Evolutionary conservation across 92 coral and sea anemone genomes (phyloP), one percentile per base, ranked within the genome.

Genomic region (Porites evermanni): DNA sequence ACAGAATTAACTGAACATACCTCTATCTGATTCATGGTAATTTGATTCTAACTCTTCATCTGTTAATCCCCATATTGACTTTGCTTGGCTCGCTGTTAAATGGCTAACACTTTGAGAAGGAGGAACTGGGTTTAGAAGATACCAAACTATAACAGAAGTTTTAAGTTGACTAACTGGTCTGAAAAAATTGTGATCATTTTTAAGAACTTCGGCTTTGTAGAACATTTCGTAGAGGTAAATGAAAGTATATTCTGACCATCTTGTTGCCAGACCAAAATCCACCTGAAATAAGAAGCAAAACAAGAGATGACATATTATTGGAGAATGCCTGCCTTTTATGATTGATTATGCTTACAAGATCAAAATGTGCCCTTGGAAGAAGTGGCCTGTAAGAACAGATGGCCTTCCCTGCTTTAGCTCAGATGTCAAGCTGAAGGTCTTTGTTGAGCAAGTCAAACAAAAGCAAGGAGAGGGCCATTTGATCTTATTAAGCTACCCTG

Each of bases 81-180:
- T 97, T 17, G 99, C 99, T 85, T 97, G 99, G 81, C 99, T 97
- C 53, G 99, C 98, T 1, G 99, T 97, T 65, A 97, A 92, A 81
- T 97, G 99, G 82, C 98, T 90, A 72, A 97, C 99, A 87, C 99
- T 97, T 71, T 93, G 95, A 76, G 98, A 95, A 18, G 99, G 99
- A 17, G 99, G 98, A 50, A 92, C 93, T 1, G 98, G 91, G 85
- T 89, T 97, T 60, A 97, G 81, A 66, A 97, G 92, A 91, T 97
- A 97, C 99, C 99, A 97, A 71, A 97, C 99, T 66, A 97, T 97
- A 38, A 97, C 99, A 6, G 99, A 97, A 19, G 99, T 97, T 87
- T 97, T 97, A 13, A 97, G 94, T 70, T 97, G 99, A 91, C 99
- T 97, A 47, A 97, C 99, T 80, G 99, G 99, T 85, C 99, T 91